phyloP scores from a whole-genome alignment of 2,113 vertebrate species.

The Crypturellus undulatus region DNA sequence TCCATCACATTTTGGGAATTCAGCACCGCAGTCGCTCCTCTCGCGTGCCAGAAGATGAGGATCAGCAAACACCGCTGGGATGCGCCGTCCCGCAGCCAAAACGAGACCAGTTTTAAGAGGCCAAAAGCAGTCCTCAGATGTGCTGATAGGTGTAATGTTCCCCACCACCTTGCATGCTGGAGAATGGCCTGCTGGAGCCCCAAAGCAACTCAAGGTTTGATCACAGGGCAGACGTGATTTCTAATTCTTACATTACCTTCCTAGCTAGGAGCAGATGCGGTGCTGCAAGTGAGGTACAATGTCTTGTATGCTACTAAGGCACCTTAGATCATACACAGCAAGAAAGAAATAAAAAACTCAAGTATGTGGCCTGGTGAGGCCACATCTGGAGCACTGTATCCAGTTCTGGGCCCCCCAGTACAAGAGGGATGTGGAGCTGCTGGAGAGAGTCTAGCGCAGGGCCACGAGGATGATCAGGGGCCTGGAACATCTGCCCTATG shows the following conservation, averaged over 20 bases:
- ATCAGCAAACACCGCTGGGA: constrained; percentile 18
- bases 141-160: neutral
- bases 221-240: neutral
- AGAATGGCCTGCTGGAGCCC: neutral
- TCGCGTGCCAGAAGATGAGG: neutral
- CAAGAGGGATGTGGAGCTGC: too few relatives aligned
- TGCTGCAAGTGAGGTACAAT: neutral
- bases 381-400: too few relatives aligned
- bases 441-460: too few relatives aligned
- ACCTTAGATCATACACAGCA: neutral
- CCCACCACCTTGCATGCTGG: neutral
- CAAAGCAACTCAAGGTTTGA: neutral
- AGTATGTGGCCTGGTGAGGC: too few relatives aligned
- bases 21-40: neutral
- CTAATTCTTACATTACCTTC: neutral
- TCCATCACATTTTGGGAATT: neutral
- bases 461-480: too few relatives aligned
- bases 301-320: neutral
- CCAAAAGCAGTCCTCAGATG: constrained; percentile 32
- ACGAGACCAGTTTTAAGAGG: constrained; percentile 1
- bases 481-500: too few relatives aligned
- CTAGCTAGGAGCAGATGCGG: neutral
- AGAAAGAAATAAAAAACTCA: neutral
- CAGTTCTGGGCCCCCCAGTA: too few relatives aligned
- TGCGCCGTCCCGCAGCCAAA: neutral